Base-by-base conservation (phyloP, 2,113 vertebrate species). In the Pithys albifrons region DNA sequence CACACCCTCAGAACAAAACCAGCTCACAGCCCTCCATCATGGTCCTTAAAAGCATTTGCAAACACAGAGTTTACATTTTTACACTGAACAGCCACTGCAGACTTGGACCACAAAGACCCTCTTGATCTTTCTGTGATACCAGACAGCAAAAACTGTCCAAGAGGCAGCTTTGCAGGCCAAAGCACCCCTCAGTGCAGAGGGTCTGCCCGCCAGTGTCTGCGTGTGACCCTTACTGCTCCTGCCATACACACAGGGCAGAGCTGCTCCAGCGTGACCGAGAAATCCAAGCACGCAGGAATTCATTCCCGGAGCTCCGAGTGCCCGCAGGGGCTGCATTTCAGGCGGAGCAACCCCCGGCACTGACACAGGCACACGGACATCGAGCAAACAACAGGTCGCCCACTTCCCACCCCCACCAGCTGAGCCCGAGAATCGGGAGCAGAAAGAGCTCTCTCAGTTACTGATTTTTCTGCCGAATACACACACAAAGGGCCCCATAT, bases 391-490 rank as follows among this genome's bases (percentile, higher is more conserved):
- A 19, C 4, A 25, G 3, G 5, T 2, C 27, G 1, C 19, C 29
- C 0, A 0, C 2, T 55, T 45, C 25, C 49, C 78, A 27, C 2
- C 2, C 9, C 7, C 1, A 7, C 19, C 12, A 31, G 19, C 31
- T 11, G 18, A 43, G 8, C 2, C 18, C 17, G 1, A 67, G 33
- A 18, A 59, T 0, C 0, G 0, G 0, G 0, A 69, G 7, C 33
- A 65, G 23, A 20, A 43, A 70, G 5, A 4, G 7, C 6, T 6
- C 19, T 2, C 9, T 12, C 9, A 4, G 4, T 7, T 41, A 54
- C 29, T 25, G 33, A 35, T 8, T 69, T 70, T 22, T 58, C 10
- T 10, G 8, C 2, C 37, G 64, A 58, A 35, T 1, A n/a, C 1
- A 12, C 23, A 41, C 72, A 67, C 22, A 4, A 45, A 49, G 7